These are phyloP conservation scores for Silurus aristotelis DNA, from an alignment of 2,797 vertebrate species.

Conservation along the genomic window DNA sequence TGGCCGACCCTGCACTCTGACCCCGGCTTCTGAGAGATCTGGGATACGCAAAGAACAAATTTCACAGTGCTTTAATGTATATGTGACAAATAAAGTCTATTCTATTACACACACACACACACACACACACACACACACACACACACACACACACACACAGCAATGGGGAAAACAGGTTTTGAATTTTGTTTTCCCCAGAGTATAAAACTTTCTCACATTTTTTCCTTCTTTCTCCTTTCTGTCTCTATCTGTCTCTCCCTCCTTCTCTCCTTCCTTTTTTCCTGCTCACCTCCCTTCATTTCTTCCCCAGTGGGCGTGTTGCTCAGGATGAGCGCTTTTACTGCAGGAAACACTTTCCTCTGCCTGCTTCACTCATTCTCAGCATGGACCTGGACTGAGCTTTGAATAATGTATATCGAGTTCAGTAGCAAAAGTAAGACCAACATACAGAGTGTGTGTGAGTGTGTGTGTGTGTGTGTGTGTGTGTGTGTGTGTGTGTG, in stretches of 20 bases:
- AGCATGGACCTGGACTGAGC: conserved; percentile 46
- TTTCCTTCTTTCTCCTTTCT: not conserved
- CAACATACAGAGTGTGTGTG: not conserved
- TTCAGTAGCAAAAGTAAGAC: conserved; percentile 36
- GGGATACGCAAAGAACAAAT: no score
- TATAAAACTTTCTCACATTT: not conserved
- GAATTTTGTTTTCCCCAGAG: conserved; percentile 38
- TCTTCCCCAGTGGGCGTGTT: conserved; percentile 34
- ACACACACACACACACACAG: not conserved
- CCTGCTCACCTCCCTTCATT: not conserved
- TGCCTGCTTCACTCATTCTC: conserved; percentile 42
- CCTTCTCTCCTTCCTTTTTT: no score
- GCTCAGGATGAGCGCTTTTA: conserved; percentile 44
- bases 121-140: conserved; percentile 9
- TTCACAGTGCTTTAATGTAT: no score
- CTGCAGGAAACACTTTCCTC: conserved; percentile 57
- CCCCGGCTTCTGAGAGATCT: no score
- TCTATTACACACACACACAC: not conserved
- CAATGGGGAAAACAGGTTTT: conserved; percentile 39
- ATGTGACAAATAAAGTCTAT: no score
- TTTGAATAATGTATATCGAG: conserved; percentile 53
- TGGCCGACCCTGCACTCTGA: no score
- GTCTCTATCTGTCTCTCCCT: not conserved
- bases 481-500: not conserved
- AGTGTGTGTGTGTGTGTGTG: not conserved